Percentiles rank a stretch among this genome's conserved stretches.
These are phyloP conservation scores for Scaeva pyrastri DNA, from an alignment of 2,888 invertebrate species.

Conservation along the genomic window DNA sequence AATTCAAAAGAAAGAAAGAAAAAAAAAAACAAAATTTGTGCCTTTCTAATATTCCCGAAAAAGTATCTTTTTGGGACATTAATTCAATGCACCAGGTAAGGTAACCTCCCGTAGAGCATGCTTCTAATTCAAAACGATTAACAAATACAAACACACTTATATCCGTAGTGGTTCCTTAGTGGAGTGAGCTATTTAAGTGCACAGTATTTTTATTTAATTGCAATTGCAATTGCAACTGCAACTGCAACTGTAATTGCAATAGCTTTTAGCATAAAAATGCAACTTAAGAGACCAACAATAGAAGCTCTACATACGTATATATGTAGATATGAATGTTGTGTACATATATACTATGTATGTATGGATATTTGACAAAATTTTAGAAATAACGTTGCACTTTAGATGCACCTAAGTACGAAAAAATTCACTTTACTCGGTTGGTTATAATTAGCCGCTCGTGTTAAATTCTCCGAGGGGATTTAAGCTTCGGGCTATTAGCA, in stretches of 20 bases:
- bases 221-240: constrained; percentile 55
- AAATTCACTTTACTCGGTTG: constrained; percentile 33
- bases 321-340: too few species aligned
- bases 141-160: constrained; percentile 57
- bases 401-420: constrained; percentile 6
- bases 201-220: constrained; percentile 40
- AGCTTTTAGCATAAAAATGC: constrained; percentile 43
- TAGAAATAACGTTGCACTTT: constrained; percentile 33
- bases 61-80: constrained; percentile 49
- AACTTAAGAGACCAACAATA: constrained; percentile 54
- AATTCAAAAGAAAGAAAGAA: too few species aligned
- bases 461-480: constrained; percentile 60
- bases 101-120: constrained; percentile 40
- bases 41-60: neutral
- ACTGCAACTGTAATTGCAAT: constrained; percentile 46
- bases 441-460: constrained; percentile 72
- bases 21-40: constrained; percentile 13
- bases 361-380: constrained; percentile 50
- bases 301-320: constrained; percentile 4
- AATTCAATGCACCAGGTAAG: constrained; percentile 52
- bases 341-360: too few species aligned
- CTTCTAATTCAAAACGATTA: constrained; percentile 67
- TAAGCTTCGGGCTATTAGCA: constrained; percentile 55
- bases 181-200: neutral
- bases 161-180: neutral